Base-by-base conservation (phyloP, 2,888 invertebrate species). In the Automeris io region DNA sequence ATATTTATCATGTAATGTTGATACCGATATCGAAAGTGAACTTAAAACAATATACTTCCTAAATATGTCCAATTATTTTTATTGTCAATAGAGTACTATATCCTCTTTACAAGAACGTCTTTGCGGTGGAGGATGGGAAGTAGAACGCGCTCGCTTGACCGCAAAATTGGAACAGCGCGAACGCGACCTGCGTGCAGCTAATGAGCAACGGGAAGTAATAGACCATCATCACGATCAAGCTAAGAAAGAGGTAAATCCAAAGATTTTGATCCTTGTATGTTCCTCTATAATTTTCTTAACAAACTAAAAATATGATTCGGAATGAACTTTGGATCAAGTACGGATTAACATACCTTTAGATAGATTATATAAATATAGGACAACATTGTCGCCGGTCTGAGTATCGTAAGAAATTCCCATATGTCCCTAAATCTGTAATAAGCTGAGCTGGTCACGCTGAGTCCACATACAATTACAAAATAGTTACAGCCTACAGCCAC, bases 171-270 rank as follows among this genome's bases (percentile, higher is more conserved):
- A 93, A 24, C 94, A 95, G 54, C 91, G 92, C 49, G 92, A 91
- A 49, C 90, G 90, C 3, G 94, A 95, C 51, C 87, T 94, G 40
- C 76, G 92, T 33, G 90, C 90, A 33, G 90, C 91, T 34, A 92
- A 94, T 61, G 93, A 95, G 56, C 91, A 94, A 65, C 88, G 93
- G 45, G 91, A 93, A 41, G 92, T 92, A 46, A 74, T 93, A 57
- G 88, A 67, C 12, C 94, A 95, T 60, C 92, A 96, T 66, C 89
- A 94, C 49, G 92, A 93, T 41, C 90, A 90, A 51, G 82, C 92
- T 58, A 91, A 79, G 53, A 86, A 82, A 57, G 85, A 86, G 68
- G 85, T 83, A 43, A 39, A 37, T 18, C 12, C n/a, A n/a, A n/a
- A n/a, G n/a, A n/a, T n/a, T n/a, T n/a, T n/a, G n/a, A n/a, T n/a